A percentile compares a stretch with the other conserved stretches of the same genome.
Conservation (phyloP, 1,140 invertebrate genomes). For the Drosophila lacertosa region DNA sequence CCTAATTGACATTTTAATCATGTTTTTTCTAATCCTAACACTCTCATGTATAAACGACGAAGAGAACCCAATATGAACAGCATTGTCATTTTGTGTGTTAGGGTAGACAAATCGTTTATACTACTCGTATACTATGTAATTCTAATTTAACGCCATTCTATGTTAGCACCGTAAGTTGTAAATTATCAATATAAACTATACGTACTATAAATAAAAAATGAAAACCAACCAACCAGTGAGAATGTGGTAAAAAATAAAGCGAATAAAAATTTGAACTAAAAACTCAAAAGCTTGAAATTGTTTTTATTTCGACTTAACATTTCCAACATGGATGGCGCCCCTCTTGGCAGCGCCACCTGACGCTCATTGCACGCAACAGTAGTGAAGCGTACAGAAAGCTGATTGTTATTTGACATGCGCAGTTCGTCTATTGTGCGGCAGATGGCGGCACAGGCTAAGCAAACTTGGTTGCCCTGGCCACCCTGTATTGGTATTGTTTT, state of each 20-base stretch:
- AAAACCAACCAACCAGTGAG: conserved; percentile 68
- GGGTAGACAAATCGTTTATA: conserved; percentile 55
- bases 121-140: conserved; percentile 68
- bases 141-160: conserved; percentile 80
- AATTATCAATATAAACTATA: conserved; percentile 79
- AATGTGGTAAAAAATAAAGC: conserved; percentile 72
- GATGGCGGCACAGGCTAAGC: background rate
- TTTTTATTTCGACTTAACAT: background rate
- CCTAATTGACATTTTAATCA: conserved; percentile 30
- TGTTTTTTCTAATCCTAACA: conserved; percentile 23
- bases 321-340: conserved; percentile 9
- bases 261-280: conserved; percentile 73
- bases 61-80: background rate
- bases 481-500: background rate
- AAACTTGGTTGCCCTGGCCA: background rate
- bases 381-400: conserved; percentile 9
- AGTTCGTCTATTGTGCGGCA: background rate
- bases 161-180: conserved; percentile 77
- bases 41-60: conserved; percentile 31
- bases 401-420: background rate
- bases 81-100: conserved; percentile 9
- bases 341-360: conserved; percentile 5
- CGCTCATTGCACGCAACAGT: background rate
- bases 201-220: conserved; percentile 52
- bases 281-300: conserved; percentile 12